These are phyloP conservation scores for Mastacembelus armatus DNA, from an alignment of 2,797 vertebrate species.

Conservation along the genomic window DNA sequence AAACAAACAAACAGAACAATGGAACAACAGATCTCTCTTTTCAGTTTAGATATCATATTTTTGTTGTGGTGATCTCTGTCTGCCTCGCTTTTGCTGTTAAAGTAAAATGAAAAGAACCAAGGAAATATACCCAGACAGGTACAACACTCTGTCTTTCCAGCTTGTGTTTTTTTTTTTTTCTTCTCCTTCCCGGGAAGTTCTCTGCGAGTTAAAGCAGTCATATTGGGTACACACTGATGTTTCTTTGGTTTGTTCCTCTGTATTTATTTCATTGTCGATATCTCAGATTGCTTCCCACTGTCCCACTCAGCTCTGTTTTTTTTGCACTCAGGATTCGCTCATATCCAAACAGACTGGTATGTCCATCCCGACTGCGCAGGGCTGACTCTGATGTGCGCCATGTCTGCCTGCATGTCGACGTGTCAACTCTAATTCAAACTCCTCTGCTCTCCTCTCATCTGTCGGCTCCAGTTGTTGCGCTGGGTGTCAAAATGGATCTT, in stretches of 20 bases:
- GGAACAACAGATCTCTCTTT: conserved; percentile 77
- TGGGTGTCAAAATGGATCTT: conserved; percentile 77
- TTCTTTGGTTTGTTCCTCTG: conserved; percentile 66
- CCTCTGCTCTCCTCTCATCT: conserved; percentile 80
- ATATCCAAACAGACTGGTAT: conserved; percentile 75
- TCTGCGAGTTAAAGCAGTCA: conserved; percentile 67
- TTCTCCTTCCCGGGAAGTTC: conserved; percentile 61
- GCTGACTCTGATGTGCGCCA: conserved; percentile 64
- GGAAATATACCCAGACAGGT: conserved; percentile 74
- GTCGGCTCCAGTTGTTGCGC: conserved; percentile 81
- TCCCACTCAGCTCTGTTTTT: conserved; percentile 40
- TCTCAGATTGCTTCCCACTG: conserved; percentile 61
- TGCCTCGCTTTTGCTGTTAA: conserved; percentile 76
- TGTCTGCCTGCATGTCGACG: conserved; percentile 76
- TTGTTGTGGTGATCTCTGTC: conserved; percentile 79
- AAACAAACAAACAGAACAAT: conserved; percentile 80
- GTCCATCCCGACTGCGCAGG: conserved; percentile 60
- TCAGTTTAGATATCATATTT: conserved; percentile 73
- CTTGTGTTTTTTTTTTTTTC: conserved; percentile 27
- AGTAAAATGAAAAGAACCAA: conserved; percentile 75
- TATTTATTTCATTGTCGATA: conserved; percentile 75
- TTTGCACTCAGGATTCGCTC: conserved; percentile 48
- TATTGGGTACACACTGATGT: conserved; percentile 65
- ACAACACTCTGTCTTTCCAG: conserved; percentile 55
- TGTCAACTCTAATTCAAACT: conserved; percentile 82